These are phyloP conservation scores for Naso thynnoides DNA, from an alignment of 2,797 vertebrate species.

Conservation along the genomic window DNA sequence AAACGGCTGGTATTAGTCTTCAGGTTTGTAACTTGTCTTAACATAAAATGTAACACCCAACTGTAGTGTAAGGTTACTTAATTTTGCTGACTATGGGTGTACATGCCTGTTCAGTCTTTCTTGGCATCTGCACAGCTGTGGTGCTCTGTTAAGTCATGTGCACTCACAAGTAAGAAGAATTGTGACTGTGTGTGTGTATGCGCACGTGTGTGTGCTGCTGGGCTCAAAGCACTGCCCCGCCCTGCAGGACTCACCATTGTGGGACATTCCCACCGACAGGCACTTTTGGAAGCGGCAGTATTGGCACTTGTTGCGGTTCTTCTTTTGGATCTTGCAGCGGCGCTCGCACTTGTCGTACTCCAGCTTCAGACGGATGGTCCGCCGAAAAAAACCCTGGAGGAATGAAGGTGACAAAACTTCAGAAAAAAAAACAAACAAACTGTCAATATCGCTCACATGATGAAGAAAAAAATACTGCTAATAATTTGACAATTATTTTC, in stretches of 20 bases:
- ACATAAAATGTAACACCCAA: slow-evolving; percentile 38
- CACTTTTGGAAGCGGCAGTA: slow-evolving; percentile 99
- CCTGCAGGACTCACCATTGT: slow-evolving; percentile 90
- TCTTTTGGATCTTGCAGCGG: slow-evolving; percentile 97
- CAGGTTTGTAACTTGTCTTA: slow-evolving; percentile 14
- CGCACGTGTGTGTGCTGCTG: slow-evolving; percentile 3
- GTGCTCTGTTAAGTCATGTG: slow-evolving; percentile 9
- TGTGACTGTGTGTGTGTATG: slow-evolving; percentile 8
- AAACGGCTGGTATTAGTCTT: not conserved
- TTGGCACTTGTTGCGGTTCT: slow-evolving; percentile 98
- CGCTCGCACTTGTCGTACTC: slow-evolving; percentile 94
- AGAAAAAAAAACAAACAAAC: not conserved
- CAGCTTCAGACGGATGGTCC: slow-evolving; percentile 95
- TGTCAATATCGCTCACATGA: slow-evolving; percentile 3
- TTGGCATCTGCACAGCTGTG: slow-evolving; percentile 18
- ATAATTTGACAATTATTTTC: not conserved
- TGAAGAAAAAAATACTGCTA: not conserved
- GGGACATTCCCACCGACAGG: slow-evolving; percentile 98
- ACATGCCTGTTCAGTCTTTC: slow-evolving; percentile 4
- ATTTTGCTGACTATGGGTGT: slow-evolving; percentile 37
- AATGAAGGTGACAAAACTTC: not conserved
- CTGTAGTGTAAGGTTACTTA: slow-evolving; percentile 27
- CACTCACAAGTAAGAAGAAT: slow-evolving; percentile 37
- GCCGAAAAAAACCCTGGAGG: slow-evolving; percentile 93
- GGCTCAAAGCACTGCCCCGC: not conserved